Conservation (phyloP, 1,140 invertebrate genomes). For the Steinernema feltiae region DNA sequence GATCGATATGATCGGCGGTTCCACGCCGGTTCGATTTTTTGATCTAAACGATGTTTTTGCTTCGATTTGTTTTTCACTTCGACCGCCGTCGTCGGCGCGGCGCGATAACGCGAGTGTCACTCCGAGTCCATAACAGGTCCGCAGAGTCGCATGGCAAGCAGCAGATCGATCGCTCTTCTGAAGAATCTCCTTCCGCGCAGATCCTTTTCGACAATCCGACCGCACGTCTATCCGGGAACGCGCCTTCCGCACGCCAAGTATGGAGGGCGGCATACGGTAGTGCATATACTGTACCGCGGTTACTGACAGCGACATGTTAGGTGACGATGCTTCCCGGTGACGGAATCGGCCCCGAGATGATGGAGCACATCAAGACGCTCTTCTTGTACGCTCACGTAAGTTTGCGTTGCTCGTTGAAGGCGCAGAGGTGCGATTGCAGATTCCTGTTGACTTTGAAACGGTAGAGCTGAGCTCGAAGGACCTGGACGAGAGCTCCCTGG, state of each 20-base stretch:
- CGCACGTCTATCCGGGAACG: not conserved
- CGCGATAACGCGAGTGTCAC: not conserved
- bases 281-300: not conserved
- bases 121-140: not conserved
- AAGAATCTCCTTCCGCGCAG: not conserved
- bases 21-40: not conserved
- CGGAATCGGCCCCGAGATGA: slow-evolving; percentile 87
- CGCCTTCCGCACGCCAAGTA: slow-evolving; percentile 68
- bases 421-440: slow-evolving; percentile 53
- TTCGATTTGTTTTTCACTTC: no score
- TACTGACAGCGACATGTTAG: slow-evolving; percentile 45
- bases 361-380: slow-evolving; percentile 79
- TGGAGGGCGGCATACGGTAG: slow-evolving; percentile 81
- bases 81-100: no score
- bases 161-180: not conserved
- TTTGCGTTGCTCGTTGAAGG: not conserved
- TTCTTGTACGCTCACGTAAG: slow-evolving; percentile 64
- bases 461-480: slow-evolving; percentile 80
- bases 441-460: slow-evolving; percentile 92
- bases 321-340: slow-evolving; percentile 87
- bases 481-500: slow-evolving; percentile 72
- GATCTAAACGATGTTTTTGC: no score
- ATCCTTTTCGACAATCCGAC: not conserved
- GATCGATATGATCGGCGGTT: not conserved
- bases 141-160: not conserved